phyloP scores from a whole-genome alignment of 2,888 invertebrate genomes.

The Noctua janthe region DNA sequence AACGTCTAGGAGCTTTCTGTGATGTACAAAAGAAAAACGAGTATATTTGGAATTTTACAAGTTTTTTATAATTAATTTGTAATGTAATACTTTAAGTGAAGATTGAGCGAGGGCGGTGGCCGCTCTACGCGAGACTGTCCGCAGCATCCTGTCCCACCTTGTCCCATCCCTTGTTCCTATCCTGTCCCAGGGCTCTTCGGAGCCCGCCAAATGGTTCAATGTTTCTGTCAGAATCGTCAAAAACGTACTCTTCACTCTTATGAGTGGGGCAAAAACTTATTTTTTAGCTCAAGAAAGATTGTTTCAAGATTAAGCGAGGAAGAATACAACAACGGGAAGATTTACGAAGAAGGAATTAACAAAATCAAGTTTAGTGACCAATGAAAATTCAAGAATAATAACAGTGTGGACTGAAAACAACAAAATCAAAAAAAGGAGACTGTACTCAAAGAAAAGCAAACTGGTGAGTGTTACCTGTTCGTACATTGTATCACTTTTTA shows the following conservation, averaged over 20 bases:
- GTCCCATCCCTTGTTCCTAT: slow-evolving; percentile 76
- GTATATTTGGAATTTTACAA: slow-evolving; percentile 90
- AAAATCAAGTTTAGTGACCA: neutral
- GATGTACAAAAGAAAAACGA: slow-evolving; percentile 89
- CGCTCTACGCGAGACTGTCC: slow-evolving; percentile 79
- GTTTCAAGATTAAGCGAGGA: neutral
- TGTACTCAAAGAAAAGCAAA: neutral
- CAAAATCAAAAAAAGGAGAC: neutral
- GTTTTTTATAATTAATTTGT: slow-evolving; percentile 90
- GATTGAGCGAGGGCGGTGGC: slow-evolving; percentile 79
- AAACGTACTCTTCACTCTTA: slow-evolving; percentile 70
- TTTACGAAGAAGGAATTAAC: neutral
- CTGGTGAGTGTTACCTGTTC: slow-evolving; percentile 20
- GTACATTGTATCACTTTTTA: neutral
- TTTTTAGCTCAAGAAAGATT: slow-evolving; percentile 51
- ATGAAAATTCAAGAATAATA: neutral
- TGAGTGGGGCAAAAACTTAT: slow-evolving; percentile 67
- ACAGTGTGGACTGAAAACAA: neutral
- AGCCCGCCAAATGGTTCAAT: slow-evolving; percentile 82
- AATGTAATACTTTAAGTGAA: slow-evolving; percentile 89
- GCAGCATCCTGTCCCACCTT: slow-evolving; percentile 81
- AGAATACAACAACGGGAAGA: too few species aligned
- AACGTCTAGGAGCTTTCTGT: slow-evolving; percentile 84
- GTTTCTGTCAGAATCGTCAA: slow-evolving; percentile 71
- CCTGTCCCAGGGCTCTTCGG: slow-evolving; percentile 81